Percentiles rank a stretch among this genome's conserved stretches.
Conservation (phyloP, 2,113 vertebrate genomes). For the Ammodytes dubius region DNA sequence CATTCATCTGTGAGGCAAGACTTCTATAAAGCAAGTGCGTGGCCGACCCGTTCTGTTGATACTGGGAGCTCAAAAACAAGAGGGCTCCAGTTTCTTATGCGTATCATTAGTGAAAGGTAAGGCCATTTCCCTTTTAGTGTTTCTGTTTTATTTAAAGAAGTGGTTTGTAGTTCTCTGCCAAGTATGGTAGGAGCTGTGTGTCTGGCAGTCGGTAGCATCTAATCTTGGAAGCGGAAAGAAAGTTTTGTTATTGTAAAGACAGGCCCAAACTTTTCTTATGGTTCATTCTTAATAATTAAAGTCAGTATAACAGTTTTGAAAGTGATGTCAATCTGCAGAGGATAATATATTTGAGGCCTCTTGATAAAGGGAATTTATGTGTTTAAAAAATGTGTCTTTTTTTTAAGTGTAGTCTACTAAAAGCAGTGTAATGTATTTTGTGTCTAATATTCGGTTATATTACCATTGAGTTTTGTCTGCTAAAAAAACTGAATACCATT, state of each 20-base stretch:
- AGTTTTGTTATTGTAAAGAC: background rate
- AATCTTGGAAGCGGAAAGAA: background rate
- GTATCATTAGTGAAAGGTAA: slow-evolving; percentile 45
- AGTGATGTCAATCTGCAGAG: background rate
- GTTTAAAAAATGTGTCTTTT: background rate
- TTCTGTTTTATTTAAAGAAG: slow-evolving; percentile 12
- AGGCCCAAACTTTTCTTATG: background rate
- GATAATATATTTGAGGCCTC: background rate
- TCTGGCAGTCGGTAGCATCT: background rate
- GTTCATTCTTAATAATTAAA: background rate
- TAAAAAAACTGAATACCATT: background rate
- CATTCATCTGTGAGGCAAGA: slow-evolving; percentile 62
- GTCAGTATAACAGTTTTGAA: background rate
- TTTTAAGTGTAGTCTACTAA: background rate
- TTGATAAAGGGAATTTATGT: background rate
- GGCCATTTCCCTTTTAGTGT: slow-evolving; percentile 10
- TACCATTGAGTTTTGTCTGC: background rate
- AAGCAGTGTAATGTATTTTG: background rate
- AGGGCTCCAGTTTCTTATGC: background rate
- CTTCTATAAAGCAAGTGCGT: slow-evolving; percentile 48
- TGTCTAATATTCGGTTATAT: background rate
- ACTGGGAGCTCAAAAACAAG: background rate
- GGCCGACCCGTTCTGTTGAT: slow-evolving; percentile 19
- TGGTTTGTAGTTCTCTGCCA: background rate
- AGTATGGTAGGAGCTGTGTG: background rate